These are phyloP conservation scores for Sinocyclocheilus anshuiensis DNA, from an alignment of 2,113 vertebrate genomes.

Conservation along the genomic window DNA sequence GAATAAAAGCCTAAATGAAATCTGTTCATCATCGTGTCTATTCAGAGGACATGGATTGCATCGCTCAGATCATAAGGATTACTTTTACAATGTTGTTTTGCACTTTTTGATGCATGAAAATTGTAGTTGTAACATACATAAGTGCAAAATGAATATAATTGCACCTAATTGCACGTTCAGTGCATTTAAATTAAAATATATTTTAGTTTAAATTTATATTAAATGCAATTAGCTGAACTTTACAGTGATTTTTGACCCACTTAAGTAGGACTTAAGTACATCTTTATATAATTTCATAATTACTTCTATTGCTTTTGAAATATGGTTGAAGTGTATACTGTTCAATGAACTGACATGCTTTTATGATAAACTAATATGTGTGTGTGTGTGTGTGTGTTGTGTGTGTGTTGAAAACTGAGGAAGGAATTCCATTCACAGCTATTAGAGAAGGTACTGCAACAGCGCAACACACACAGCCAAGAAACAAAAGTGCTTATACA, in stretches of 20 bases:
- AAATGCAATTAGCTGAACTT: neutral
- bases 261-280: neutral
- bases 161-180: too few species aligned
- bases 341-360: too few species aligned
- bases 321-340: neutral
- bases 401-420: constrained; percentile 86
- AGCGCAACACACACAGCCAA: neutral
- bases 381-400: too few species aligned
- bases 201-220: neutral
- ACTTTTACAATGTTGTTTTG: too few species aligned
- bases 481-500: neutral
- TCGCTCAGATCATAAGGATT: too few species aligned
- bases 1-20: too few species aligned
- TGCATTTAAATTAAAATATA: neutral
- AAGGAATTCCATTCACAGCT: constrained; percentile 87
- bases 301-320: too few species aligned
- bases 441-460: constrained; percentile 83
- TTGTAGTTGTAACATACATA: neutral
- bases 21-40: too few species aligned
- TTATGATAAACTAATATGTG: neutral
- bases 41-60: too few species aligned
- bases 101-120: neutral
- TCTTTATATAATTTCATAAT: neutral
- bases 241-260: neutral
- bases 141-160: neutral